These are phyloP conservation scores for Accipiter virgatus DNA, from an alignment of 2,113 vertebrate species.

Conservation along the genomic window DNA sequence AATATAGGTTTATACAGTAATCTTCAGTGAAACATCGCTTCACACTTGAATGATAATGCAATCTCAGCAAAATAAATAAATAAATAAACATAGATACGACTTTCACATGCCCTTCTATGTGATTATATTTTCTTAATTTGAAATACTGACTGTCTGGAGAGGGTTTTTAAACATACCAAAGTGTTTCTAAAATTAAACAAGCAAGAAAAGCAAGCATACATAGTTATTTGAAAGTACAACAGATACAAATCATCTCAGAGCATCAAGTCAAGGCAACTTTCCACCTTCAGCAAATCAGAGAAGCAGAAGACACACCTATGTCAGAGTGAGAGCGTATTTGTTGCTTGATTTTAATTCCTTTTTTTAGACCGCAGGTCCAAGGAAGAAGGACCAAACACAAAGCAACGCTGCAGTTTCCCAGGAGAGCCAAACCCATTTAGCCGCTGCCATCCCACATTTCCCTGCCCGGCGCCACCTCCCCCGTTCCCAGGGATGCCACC, in stretches of 20 bases:
- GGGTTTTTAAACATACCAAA: background rate
- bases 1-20: constrained; percentile 53
- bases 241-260: background rate
- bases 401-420: background rate
- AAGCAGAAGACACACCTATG: background rate
- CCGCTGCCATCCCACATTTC: background rate
- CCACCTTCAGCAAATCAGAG: background rate
- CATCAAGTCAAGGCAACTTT: background rate
- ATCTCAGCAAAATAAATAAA: constrained; percentile 57
- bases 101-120: constrained; percentile 22
- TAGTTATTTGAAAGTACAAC: background rate
- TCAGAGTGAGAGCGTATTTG: background rate
- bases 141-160: constrained; percentile 20
- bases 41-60: constrained; percentile 54
- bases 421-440: background rate
- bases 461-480: background rate
- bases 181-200: constrained; percentile 15
- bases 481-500: background rate
- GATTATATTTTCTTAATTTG: constrained; percentile 39
- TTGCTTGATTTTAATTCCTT: background rate
- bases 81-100: background rate
- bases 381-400: background rate
- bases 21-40: constrained; percentile 60
- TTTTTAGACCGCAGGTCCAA: background rate
- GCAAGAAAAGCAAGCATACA: background rate